phyloP scores from a whole-genome alignment of 2,888 invertebrate genomes.

The Dromius quadrimaculatus region DNA sequence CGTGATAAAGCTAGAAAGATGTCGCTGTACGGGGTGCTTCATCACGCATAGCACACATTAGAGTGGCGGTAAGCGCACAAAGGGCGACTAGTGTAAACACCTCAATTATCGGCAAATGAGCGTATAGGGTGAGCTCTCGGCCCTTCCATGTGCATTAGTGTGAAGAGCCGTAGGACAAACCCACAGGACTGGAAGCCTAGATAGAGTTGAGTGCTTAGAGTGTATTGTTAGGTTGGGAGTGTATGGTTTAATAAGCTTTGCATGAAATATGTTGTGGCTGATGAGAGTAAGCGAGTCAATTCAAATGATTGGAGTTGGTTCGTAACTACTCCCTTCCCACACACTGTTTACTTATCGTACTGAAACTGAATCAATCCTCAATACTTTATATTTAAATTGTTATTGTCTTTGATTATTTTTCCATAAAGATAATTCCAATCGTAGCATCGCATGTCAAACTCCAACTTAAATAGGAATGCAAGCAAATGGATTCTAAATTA shows the following conservation, averaged over 20 bases:
- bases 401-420: no score
- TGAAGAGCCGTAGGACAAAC: background rate
- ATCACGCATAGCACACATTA: constrained; percentile 40
- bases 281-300: no score
- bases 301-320: no score
- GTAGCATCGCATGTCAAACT: background rate
- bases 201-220: background rate
- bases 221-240: background rate
- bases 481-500: constrained; percentile 13
- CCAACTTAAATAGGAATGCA: background rate
- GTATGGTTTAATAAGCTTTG: no score
- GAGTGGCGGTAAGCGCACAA: constrained; percentile 20
- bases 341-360: no score
- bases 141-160: background rate
- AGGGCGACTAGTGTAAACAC: constrained; percentile 45
- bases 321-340: no score
- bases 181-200: no score
- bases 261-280: no score
- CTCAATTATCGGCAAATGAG: constrained; percentile 47
- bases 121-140: background rate
- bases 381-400: no score
- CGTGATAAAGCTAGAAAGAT: no score
- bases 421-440: background rate
- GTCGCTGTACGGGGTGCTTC: background rate
- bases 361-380: no score